Base-by-base conservation (phyloP, 2,113 vertebrate species). In the Ammospiza caudacuta region DNA sequence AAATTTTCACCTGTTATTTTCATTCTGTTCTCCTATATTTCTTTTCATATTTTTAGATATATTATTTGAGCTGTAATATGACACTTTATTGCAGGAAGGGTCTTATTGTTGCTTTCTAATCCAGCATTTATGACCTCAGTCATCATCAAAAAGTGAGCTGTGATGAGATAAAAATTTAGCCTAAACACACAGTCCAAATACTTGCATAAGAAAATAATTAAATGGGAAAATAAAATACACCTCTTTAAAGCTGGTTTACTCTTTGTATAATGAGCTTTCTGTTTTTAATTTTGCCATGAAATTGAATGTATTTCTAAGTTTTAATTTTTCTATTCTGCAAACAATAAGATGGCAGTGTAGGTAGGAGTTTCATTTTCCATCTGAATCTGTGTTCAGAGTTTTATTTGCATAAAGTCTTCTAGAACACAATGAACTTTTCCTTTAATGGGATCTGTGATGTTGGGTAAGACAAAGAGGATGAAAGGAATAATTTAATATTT, bases 401-500 rank as follows among this genome's bases (percentile, higher is more conserved):
- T 84, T 90, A 73, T 89, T 80, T 94, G 19, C 33, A 10, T 62
- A 19, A 52, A 61, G 6, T 75, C 37, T 82, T 13, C 41, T 73
- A 58, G 63, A 95, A 64, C 16, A 86, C 43, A 69, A 29, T 51
- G 20, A 43, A 19, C 3, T 43, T 43, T 35, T 63, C 33, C 33
- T 86, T 61, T 63, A 24, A 11, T 51, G 39, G 9, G 5, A 77
- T 88, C 75, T 74, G 22, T 70, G 33, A 17, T 90, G 15, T 79
- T 87, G 49, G 41, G 54, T 73, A 85, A 81, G 67, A 63, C 44
- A 91, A 84, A 76, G 73, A 93, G 28, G 28, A 79, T 70, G 28
- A 89, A 94, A 85, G 46, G 68, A 88, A 73, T 78, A 62, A 78
- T 82, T 87, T 90, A 68, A 27, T 94, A 88, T 91, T 94, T 94